Percentiles rank a stretch among this genome's conserved stretches.
These are phyloP conservation scores for Antheraea mylitta DNA, from an alignment of 1,140 invertebrate genomes.

Conservation along the genomic window DNA sequence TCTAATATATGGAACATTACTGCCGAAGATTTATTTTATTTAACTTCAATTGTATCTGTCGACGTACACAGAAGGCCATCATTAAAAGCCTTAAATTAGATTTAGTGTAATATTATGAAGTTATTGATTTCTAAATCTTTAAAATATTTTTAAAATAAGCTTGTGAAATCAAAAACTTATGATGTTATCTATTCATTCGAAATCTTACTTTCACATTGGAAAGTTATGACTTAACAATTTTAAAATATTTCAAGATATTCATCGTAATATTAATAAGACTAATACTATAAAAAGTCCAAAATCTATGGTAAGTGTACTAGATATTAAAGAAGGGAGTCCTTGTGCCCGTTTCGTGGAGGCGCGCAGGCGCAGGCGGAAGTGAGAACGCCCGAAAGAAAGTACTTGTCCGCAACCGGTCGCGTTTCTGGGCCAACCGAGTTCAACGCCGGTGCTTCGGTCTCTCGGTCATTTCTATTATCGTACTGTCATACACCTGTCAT, in stretches of 20 bases:
- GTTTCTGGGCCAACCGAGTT: conserved; percentile 53
- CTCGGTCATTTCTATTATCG: conserved; percentile 14
- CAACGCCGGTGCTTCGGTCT: conserved; percentile 2
- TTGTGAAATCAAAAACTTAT: not conserved
- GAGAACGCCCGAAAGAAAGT: conserved; percentile 70
- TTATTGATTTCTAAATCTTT: too few relatives aligned
- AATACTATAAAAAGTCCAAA: not conserved
- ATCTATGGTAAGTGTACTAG: conserved; percentile 14
- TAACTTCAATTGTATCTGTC: too few relatives aligned
- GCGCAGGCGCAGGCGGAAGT: conserved; percentile 68
- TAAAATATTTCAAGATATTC: not conserved
- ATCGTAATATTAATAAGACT: not conserved
- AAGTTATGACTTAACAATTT: conserved; percentile 13
- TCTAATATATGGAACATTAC: conserved; percentile 19
- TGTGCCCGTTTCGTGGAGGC: conserved; percentile 58
- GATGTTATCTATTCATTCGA: conserved; percentile 8
- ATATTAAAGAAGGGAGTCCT: conserved; percentile 42
- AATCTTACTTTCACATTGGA: conserved; percentile 29
- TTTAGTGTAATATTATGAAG: too few relatives aligned
- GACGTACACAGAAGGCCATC: too few relatives aligned
- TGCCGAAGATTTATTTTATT: too few relatives aligned
- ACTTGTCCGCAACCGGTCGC: conserved; percentile 53
- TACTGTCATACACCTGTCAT: not conserved
- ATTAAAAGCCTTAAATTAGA: too few relatives aligned
- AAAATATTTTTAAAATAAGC: too few relatives aligned